phyloP scores from a whole-genome alignment of 2,113 vertebrate genomes.

The Lepidothrix coronata region DNA sequence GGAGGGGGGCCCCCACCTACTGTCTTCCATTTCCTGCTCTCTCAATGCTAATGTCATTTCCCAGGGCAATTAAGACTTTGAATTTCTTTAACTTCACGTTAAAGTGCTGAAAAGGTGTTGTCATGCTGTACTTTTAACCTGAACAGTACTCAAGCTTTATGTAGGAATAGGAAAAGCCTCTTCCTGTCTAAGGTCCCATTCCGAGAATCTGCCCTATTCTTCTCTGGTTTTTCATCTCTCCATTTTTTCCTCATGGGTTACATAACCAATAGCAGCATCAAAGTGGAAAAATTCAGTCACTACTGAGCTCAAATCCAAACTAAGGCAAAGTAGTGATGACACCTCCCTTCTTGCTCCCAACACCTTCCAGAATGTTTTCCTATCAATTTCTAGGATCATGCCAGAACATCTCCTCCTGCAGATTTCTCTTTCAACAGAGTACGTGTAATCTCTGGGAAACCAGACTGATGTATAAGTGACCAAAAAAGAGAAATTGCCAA shows the following conservation, averaged over 20 bases:
- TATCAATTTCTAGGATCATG: not conserved
- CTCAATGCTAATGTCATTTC: not conserved
- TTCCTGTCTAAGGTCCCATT: not conserved
- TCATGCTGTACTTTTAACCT: not conserved
- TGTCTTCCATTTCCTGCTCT: not conserved
- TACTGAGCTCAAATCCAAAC: not conserved
- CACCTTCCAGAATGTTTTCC: not conserved
- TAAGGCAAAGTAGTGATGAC: not conserved
- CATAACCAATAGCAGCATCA: not conserved
- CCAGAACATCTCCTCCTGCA: not conserved
- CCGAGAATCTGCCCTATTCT: not conserved
- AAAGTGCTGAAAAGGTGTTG: not conserved
- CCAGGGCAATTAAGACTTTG: not conserved
- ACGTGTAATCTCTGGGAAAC: not conserved
- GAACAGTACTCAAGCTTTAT: accelerated
- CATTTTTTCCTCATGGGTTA: not conserved
- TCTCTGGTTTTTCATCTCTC: not conserved
- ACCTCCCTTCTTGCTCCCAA: not conserved
- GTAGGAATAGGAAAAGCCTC: not conserved
- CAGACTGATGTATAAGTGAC: not conserved
- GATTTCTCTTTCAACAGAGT: not conserved
- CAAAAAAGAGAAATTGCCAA: not conserved
- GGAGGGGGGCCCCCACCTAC: not conserved
- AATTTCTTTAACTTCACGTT: not conserved
- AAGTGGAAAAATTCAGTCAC: not conserved